phyloP scores from a whole-genome alignment of 2,113 vertebrate genomes.

The Campylomormyrus numenius region DNA sequence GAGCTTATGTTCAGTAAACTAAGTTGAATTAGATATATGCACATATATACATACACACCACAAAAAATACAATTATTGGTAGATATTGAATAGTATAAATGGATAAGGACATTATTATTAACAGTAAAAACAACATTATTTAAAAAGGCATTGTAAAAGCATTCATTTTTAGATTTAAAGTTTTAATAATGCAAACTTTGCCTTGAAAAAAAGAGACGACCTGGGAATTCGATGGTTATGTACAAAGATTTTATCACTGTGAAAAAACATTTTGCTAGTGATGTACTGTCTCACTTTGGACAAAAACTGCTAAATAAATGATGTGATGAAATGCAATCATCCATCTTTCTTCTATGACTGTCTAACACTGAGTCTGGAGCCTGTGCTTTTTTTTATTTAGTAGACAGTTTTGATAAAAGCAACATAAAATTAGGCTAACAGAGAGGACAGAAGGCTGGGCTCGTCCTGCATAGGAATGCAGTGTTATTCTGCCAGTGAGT shows the following conservation, averaged over 20 bases:
- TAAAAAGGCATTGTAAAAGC: neutral
- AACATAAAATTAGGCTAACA: neutral
- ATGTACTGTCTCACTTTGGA: neutral
- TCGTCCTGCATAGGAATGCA: neutral
- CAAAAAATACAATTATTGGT: neutral
- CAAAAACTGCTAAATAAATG: neutral
- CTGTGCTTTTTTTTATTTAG: neutral
- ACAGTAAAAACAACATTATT: neutral
- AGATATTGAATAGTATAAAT: neutral
- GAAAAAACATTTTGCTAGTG: neutral
- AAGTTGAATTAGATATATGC: neutral
- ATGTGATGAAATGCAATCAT: neutral
- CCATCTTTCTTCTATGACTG: neutral
- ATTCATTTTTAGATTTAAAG: neutral
- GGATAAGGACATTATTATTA: neutral
- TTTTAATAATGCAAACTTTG: neutral
- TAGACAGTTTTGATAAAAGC: neutral
- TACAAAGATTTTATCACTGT: neutral
- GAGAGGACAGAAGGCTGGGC: neutral
- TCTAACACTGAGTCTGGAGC: neutral
- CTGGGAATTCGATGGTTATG: neutral
- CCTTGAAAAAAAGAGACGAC: neutral
- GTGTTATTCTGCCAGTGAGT: neutral
- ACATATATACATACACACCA: neutral
- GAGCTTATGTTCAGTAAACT: neutral